Base-by-base conservation (phyloP, 2,888 invertebrate genomes). In the Xestia c-nigrum region DNA sequence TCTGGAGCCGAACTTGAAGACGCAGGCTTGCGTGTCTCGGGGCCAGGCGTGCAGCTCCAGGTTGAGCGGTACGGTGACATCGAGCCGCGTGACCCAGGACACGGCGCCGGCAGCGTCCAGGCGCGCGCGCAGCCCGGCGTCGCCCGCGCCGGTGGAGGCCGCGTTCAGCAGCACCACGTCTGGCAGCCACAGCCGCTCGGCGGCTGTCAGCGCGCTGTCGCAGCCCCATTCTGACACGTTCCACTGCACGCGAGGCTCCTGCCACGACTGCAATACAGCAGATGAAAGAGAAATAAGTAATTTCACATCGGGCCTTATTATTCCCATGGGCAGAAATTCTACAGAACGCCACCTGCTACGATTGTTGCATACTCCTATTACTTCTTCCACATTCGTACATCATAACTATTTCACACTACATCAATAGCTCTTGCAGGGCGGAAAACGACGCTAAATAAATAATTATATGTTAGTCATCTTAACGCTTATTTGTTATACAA, bases 171-270 rank as follows among this genome's bases (percentile, higher is more conserved):
- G 96, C 81, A 97, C 97, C 79, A 98, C 95, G 93, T 98, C 98
- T 6, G 98, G 98, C 92, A 97, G 97, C 98, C 98, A 99, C 86
- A 98, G 96, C 91, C 98, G 98, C 92, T 97, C 98, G 78, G 97
- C 97, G 14, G 97, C 97, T 89, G 98, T 95, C 90, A 98, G 97
- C 59, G 98, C 93, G 63, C 93, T 92, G 38, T 94, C 94, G 71
- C 98, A 95, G 47, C 97, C 97, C 86, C 98, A 98, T 40, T 97
- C 97, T 5, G 95, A 94, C 0, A 97, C 92, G 90, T 98, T 98
- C 98, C 98, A 98, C 71, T 96, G 95, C 7, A 98, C 93, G 76
- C 98, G 98, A n/a, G 97, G 97, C 90, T 98, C 98, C 63, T 92
- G 93, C 98, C 98, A 98, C n/a, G 90, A 91, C 98, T 98, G 92